phyloP scores from a whole-genome alignment of 2,113 vertebrate species.

The Pholis gunnellus region DNA sequence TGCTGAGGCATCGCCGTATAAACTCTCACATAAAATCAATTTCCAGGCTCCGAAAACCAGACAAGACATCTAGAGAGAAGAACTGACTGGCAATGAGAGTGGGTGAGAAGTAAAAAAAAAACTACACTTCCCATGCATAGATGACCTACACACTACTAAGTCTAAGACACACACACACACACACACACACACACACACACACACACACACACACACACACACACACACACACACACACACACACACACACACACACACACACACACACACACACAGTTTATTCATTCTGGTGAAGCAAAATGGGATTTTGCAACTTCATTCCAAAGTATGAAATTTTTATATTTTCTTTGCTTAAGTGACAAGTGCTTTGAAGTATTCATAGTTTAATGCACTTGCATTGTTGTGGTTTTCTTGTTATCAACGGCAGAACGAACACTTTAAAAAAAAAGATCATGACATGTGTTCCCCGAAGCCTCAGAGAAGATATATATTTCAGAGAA shows the following conservation, averaged over 20 bases:
- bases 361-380: conserved; percentile 75
- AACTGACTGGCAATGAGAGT: neutral
- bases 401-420: conserved; percentile 32
- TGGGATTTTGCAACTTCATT: conserved; percentile 59
- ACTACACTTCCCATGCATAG: neutral
- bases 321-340: conserved; percentile 71
- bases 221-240: neutral
- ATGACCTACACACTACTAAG: neutral
- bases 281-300: conserved; percentile 59
- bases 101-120: too few relatives aligned
- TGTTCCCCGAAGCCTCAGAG: neutral
- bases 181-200: neutral
- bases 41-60: neutral
- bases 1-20: neutral
- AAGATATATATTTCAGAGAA: conserved; percentile 11
- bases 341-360: conserved; percentile 68
- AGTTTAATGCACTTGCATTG: conserved; percentile 66
- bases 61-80: neutral
- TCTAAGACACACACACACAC: neutral
- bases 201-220: too few relatives aligned
- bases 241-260: neutral
- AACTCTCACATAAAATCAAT: neutral
- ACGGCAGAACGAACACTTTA: conserved; percentile 47
- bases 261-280: conserved; percentile 6
- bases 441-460: conserved; percentile 20